Conservation (phyloP, 2,797 vertebrate genomes). For the Lutra lutra region DNA sequence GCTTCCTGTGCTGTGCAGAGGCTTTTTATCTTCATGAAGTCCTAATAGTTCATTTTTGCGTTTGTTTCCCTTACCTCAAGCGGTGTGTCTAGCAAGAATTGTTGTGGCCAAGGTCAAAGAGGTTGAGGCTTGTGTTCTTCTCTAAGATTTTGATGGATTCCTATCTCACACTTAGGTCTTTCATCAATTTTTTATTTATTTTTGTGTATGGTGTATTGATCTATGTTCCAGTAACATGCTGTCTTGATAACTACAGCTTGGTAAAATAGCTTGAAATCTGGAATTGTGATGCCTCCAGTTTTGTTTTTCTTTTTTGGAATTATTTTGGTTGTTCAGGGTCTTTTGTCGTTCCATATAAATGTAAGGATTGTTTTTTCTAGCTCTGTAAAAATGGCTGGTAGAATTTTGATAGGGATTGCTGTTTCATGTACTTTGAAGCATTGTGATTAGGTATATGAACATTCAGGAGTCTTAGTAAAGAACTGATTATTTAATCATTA, state of each 20-base stretch:
- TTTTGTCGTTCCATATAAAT: not conserved
- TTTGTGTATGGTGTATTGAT: not conserved
- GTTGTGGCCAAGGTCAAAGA: not conserved
- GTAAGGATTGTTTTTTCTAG: not conserved
- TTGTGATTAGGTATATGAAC: too few relatives aligned
- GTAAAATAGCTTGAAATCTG: not conserved
- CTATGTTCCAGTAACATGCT: not conserved
- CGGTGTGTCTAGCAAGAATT: not conserved
- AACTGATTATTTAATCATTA: too few relatives aligned
- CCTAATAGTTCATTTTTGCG: not conserved
- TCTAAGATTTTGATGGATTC: not conserved
- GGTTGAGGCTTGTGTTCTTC: not conserved
- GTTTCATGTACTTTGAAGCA: too few relatives aligned
- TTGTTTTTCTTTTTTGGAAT: not conserved
- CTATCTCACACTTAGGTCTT: not conserved
- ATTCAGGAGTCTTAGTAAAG: too few relatives aligned
- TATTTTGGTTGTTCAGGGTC: not conserved
- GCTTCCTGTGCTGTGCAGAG: not conserved
- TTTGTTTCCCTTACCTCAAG: not conserved
- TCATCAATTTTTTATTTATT: not conserved
- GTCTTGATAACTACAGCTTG: not conserved
- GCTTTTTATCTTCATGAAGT: not conserved
- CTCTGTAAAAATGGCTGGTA: not conserved
- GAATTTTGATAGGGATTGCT: too few relatives aligned
- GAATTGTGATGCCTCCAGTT: not conserved